Percentiles rank a stretch among this genome's conserved stretches.
Evolutionary conservation across 2,797 vertebrate genomes (phyloP).

Genomic region (Pseudocheirus occidentalis): DNA sequence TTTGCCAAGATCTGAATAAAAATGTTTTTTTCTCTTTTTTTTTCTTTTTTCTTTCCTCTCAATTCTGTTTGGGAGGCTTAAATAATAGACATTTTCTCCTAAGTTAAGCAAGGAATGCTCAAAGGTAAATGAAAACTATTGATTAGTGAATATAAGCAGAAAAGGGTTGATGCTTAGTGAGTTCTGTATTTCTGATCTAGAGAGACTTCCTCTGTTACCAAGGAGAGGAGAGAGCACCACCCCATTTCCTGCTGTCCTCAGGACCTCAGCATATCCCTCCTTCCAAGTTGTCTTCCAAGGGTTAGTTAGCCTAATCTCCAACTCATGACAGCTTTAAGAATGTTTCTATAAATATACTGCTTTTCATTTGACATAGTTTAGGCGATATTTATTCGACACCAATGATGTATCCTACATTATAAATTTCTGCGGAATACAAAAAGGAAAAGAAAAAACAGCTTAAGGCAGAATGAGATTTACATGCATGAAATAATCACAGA

Average conservation of each 20-base stretch:
- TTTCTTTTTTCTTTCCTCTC: not conserved
- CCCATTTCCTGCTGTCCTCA: conserved; percentile 33
- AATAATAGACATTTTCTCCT: conserved; percentile 57
- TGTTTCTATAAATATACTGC: not conserved
- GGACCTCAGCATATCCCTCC: not conserved
- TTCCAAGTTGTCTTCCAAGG: not conserved
- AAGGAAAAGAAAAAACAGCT: not conserved
- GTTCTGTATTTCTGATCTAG: conserved; percentile 5
- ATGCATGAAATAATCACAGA: not conserved
- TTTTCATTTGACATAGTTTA: not conserved
- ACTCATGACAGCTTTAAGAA: not conserved
- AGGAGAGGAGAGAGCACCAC: not conserved
- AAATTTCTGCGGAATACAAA: not conserved
- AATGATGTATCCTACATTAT: not conserved
- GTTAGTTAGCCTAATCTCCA: not conserved
- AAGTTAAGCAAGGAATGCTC: conserved; percentile 20
- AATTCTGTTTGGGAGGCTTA: conserved; percentile 51
- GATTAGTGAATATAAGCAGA: conserved; percentile 46
- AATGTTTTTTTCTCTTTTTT: conserved; percentile 55
- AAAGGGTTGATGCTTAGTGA: not conserved
- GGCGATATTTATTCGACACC: not conserved
- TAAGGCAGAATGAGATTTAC: not conserved
- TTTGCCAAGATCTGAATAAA: conserved; percentile 57
- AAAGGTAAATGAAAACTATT: conserved; percentile 53
- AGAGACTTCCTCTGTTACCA: not conserved